phyloP scores from a whole-genome alignment of 2,888 invertebrate genomes.

The Liopterus haemorrhoidalis region DNA sequence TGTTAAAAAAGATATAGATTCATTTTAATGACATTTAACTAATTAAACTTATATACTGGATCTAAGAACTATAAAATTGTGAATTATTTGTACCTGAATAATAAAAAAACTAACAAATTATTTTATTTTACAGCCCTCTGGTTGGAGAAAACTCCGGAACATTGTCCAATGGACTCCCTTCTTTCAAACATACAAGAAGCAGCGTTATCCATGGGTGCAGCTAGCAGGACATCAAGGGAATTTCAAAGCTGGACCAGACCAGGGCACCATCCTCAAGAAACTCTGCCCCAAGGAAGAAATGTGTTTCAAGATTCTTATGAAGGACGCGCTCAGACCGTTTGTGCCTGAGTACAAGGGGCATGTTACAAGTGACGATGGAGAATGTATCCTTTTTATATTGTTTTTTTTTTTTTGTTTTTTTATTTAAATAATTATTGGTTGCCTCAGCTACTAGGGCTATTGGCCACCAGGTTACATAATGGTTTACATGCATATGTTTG shows the following conservation, averaged over 20 bases:
- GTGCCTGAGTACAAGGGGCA: constrained; percentile 92
- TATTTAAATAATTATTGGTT: no score
- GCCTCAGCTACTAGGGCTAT: no score
- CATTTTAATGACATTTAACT: no score
- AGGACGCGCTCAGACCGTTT: constrained; percentile 79
- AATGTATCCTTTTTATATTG: constrained; percentile 56
- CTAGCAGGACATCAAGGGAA: constrained; percentile 93
- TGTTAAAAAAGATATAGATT: no score
- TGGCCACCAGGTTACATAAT: no score
- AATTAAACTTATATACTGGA: no score
- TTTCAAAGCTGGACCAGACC: constrained; percentile 88
- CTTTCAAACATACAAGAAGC: constrained; percentile 94
- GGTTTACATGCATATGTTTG: no score
- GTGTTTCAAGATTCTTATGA: constrained; percentile 83
- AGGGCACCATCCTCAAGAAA: constrained; percentile 91
- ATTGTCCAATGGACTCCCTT: constrained; percentile 96
- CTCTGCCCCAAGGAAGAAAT: constrained; percentile 83
- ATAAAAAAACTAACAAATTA: no score
- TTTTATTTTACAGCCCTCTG: constrained; percentile 84
- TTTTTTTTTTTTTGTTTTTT: no score
- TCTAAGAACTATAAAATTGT: no score
- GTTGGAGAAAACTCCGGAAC: constrained; percentile 89
- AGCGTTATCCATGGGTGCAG: constrained; percentile 94
- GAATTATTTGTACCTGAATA: neutral
- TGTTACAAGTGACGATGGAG: constrained; percentile 71